A percentile compares a stretch with the other conserved stretches of the same genome.
Conservation (phyloP, 2,113 vertebrate species). For the Aix galericulata region DNA sequence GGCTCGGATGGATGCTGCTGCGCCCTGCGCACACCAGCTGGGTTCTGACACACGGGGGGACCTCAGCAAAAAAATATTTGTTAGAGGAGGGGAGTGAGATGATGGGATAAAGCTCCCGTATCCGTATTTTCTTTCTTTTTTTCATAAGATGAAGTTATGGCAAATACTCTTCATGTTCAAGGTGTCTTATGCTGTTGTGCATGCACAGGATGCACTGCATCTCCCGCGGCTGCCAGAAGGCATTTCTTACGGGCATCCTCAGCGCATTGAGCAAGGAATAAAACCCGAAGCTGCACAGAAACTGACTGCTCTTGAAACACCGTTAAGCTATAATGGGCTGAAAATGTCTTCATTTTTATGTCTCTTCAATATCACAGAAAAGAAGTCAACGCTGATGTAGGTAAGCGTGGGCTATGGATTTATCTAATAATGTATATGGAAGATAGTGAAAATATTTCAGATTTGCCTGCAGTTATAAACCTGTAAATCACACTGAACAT, state of each 20-base stretch:
- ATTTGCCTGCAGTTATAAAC: slow-evolving; percentile 54
- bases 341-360: slow-evolving; percentile 22
- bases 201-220: neutral
- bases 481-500: slow-evolving; percentile 49
- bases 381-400: neutral
- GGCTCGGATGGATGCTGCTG: neutral
- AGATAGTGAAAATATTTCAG: slow-evolving; percentile 41
- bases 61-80: neutral
- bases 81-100: neutral
- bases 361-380: neutral
- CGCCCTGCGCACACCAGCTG: neutral
- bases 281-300: neutral
- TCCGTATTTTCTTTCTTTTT: neutral
- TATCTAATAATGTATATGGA: slow-evolving; percentile 36
- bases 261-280: neutral
- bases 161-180: neutral
- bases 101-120: neutral
- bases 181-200: neutral
- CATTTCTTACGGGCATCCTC: neutral
- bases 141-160: neutral
- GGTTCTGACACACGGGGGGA: accelerated
- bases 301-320: neutral
- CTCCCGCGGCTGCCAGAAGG: neutral
- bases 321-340: neutral
- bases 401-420: slow-evolving; percentile 7